Conservation (phyloP, 2,888 invertebrate genomes). For the Drosophila suboccidentalis region DNA sequence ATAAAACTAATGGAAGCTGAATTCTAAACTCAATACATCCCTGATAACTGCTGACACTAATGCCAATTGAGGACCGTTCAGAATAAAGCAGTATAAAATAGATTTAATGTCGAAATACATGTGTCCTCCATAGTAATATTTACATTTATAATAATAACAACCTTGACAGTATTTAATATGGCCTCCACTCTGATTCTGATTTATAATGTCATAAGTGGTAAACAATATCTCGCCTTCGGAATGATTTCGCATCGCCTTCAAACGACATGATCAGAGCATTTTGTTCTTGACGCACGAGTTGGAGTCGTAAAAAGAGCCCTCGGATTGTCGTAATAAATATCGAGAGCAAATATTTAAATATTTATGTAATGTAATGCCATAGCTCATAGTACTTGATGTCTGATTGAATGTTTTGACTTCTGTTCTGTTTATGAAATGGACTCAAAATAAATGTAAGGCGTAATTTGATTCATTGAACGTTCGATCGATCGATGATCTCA, state of each 20-base stretch:
- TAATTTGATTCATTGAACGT: constrained; percentile 25
- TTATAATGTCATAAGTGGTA: constrained; percentile 8
- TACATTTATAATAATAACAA: neutral
- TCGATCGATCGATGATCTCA: constrained; percentile 18
- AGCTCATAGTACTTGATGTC: neutral
- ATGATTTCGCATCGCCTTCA: constrained; percentile 9
- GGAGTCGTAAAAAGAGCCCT: constrained; percentile 28
- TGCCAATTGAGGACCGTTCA: neutral
- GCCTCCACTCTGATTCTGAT: constrained; percentile 1
- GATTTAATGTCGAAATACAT: neutral
- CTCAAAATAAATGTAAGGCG: constrained; percentile 19
- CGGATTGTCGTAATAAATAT: constrained; percentile 11
- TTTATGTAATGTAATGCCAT: constrained; percentile 16
- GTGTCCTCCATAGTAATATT: neutral
- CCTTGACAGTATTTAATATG: constrained; percentile 5
- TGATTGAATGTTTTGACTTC: constrained; percentile 21
- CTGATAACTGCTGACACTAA: neutral
- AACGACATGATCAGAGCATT: constrained; percentile 14
- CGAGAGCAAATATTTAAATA: constrained; percentile 25
- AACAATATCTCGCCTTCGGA: constrained; percentile 17
- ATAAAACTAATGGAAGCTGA: neutral
- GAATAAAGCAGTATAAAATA: neutral
- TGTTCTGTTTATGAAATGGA: constrained; percentile 18
- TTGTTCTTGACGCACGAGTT: constrained; percentile 9
- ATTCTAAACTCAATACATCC: neutral